These are phyloP conservation scores for Corydoras maculifer DNA, from an alignment of 2,113 vertebrate genomes.

Conservation along the genomic window DNA sequence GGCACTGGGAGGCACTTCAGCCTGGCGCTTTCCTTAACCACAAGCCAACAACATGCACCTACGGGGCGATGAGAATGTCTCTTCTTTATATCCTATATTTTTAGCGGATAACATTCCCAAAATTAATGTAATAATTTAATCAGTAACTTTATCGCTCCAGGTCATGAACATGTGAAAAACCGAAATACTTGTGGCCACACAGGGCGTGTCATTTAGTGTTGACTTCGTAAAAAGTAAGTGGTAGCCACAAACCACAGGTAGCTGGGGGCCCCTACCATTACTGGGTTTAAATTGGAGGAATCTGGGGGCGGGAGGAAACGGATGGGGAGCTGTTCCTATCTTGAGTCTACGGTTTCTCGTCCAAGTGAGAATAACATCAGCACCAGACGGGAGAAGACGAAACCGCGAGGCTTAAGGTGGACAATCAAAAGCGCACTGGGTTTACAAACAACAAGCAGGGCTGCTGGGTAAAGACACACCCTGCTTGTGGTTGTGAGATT, in stretches of 20 bases:
- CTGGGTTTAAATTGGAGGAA: slow-evolving; percentile 34
- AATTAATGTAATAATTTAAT: no score
- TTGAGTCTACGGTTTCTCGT: no score
- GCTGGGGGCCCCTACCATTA: slow-evolving; percentile 42
- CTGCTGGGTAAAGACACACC: slow-evolving; percentile 65
- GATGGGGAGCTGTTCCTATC: background rate
- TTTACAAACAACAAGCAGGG: slow-evolving; percentile 50
- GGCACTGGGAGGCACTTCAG: no score
- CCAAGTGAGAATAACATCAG: slow-evolving; percentile 1
- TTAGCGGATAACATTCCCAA: no score
- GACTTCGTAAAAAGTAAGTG: slow-evolving; percentile 37
- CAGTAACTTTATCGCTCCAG: background rate
- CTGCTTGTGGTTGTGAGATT: slow-evolving; percentile 51
- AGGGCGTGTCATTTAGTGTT: slow-evolving; percentile 40
- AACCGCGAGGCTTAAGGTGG: slow-evolving; percentile 38
- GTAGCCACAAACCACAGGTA: slow-evolving; percentile 43
- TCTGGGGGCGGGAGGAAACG: slow-evolving; percentile 31
- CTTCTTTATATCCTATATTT: no score
- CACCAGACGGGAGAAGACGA: slow-evolving; percentile 10
- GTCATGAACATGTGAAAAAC: slow-evolving; percentile 30
- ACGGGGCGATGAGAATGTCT: no score
- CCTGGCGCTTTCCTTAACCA: no score
- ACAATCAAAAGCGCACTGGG: slow-evolving; percentile 36
- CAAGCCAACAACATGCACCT: no score
- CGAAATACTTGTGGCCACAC: slow-evolving; percentile 50